Conservation (phyloP, 2,888 invertebrate genomes). For the Apotomis turbidana region DNA sequence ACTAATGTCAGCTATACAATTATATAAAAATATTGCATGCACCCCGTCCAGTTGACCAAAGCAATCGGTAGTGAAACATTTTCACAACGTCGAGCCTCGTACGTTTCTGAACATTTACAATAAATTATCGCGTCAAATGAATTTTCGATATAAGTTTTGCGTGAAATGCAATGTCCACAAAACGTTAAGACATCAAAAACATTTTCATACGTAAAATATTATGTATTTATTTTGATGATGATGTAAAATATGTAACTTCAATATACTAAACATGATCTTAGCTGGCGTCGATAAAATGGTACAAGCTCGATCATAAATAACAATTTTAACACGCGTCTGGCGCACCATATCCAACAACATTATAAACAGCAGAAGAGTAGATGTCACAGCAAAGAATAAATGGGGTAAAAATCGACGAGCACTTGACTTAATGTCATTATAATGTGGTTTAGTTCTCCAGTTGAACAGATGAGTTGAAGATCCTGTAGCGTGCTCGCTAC, state of each 20-base stretch:
- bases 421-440: too few species aligned
- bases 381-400: slow-evolving; percentile 5
- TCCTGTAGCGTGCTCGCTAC: too few species aligned
- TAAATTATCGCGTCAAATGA: too few species aligned
- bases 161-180: too few species aligned
- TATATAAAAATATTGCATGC: neutral
- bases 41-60: neutral
- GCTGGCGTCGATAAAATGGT: neutral
- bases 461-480: too few species aligned
- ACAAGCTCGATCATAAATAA: slow-evolving; percentile 23
- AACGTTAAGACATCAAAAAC: neutral
- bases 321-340: slow-evolving; percentile 11
- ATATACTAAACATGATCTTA: neutral
- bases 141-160: too few species aligned
- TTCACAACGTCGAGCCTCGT: neutral
- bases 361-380: neutral
- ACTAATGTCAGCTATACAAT: neutral
- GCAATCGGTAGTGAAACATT: neutral
- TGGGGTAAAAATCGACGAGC: neutral
- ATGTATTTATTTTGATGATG: too few species aligned
- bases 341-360: slow-evolving; percentile 13
- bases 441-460: too few species aligned
- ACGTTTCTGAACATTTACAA: neutral
- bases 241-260: neutral
- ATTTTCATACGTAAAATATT: too few species aligned